A percentile compares a stretch with the other conserved stretches of the same genome.
These are phyloP conservation scores for Pogona vitticeps DNA, from an alignment of 2,113 vertebrate species.

Conservation along the genomic window DNA sequence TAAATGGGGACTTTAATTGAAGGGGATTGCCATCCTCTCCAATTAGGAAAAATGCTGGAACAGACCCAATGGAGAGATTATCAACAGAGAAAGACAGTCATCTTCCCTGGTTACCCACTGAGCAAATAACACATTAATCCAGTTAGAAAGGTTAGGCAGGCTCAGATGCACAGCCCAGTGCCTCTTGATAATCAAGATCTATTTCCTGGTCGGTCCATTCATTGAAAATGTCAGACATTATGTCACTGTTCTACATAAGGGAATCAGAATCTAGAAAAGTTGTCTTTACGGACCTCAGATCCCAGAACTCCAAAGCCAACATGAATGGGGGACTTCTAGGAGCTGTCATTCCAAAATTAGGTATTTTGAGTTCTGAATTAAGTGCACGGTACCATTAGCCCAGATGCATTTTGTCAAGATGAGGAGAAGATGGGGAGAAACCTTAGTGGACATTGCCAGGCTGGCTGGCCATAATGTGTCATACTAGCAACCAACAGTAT, in stretches of 20 bases:
- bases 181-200: not conserved
- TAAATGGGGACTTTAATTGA: slow-evolving; percentile 63
- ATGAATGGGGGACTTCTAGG: not conserved
- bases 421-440: slow-evolving; percentile 58
- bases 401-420: slow-evolving; percentile 67
- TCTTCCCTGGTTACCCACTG: slow-evolving; percentile 50
- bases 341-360: not conserved
- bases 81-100: slow-evolving; percentile 11
- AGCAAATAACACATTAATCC: slow-evolving; percentile 30
- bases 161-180: slow-evolving; percentile 17
- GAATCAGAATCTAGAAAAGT: not conserved
- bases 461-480: slow-evolving; percentile 35
- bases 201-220: not conserved
- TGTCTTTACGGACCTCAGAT: not conserved
- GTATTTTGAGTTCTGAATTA: slow-evolving; percentile 28
- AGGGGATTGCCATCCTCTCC: slow-evolving; percentile 41
- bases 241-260: not conserved
- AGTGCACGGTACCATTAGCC: slow-evolving; percentile 68
- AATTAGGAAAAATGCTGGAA: not conserved
- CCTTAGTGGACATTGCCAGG: slow-evolving; percentile 46
- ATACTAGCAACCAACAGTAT: slow-evolving; percentile 55
- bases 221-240: too few species aligned
- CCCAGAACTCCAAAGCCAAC: too few species aligned
- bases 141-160: slow-evolving; percentile 13
- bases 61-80: not conserved